Evolutionary conservation across 2,888 invertebrate genomes (phyloP), one percentile per base, ranked within the genome.

Genomic region (Acronicta alni): DNA sequence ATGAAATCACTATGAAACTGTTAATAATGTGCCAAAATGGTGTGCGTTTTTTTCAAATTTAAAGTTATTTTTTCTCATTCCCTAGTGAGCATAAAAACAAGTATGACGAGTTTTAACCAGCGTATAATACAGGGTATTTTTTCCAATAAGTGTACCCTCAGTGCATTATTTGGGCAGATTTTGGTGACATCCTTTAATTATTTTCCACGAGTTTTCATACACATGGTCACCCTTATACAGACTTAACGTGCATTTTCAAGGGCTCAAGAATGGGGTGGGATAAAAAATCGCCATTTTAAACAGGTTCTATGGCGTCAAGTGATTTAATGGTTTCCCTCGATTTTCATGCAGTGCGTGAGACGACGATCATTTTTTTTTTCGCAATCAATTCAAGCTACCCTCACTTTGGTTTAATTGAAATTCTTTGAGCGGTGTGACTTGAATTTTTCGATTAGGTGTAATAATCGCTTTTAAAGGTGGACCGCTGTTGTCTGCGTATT

Each of bases 231-330:
- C 54, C 54, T 47, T 5, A 18, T 18, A 38, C 53, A 53, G 55
- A 69, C 66, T 72, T 70, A 72, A 58, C 59, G 67, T 67, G 62
- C 64, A 76, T 59, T 76, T 72, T 59, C 60, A 60, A 71, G 45
- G 59, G 60, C 53, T 53, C 55, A 65, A 57, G 66, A 65, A 71
- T 71, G 80, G 83, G 85, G 83, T 74, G 83, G 86, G 84, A 88
- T 91, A 91, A 92, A 91, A 90, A 91, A 92, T 91, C 87, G 89
- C 87, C 52, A 85, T 91, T 91, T 91, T 90, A 89, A 92, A 91
- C 89, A 91, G 92, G 85, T 88, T 91, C 84, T 86, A 89, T 84
- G 89, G 89, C 84, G 83, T 85, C 88, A 85, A 89, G 90, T 89
- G 93, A 92, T 94, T 93, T 92, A 93, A 92, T 90, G 93, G 91